Conservation (phyloP, 1,140 invertebrate species). For the Cyphomyrmex costatus region DNA sequence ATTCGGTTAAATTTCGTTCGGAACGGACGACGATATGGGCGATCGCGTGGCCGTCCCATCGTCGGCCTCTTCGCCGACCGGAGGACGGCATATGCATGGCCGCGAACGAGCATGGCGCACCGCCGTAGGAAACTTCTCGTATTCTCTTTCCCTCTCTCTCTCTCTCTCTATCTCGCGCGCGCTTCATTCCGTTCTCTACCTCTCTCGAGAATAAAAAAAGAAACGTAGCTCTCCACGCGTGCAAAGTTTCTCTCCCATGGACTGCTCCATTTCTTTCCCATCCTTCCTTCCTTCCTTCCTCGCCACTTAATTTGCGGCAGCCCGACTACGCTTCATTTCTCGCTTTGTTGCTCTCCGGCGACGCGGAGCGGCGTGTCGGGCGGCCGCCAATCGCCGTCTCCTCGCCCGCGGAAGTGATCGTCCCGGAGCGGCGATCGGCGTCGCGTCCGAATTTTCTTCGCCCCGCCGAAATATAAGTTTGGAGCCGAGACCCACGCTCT, state of each 20-base stretch:
- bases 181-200: background rate
- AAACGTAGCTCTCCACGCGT: slow-evolving; percentile 9
- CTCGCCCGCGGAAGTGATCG: slow-evolving; percentile 39
- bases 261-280: slow-evolving; percentile 35
- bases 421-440: background rate
- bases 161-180: background rate
- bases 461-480: background rate
- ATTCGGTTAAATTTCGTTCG: slow-evolving; percentile 31
- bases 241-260: background rate
- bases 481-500: background rate
- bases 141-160: slow-evolving; percentile 40
- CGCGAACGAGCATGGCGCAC: slow-evolving; percentile 76
- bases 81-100: slow-evolving; percentile 61
- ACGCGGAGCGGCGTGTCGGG: background rate
- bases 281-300: background rate
- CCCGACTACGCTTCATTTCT: slow-evolving; percentile 36
- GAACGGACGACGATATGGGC: slow-evolving; percentile 21
- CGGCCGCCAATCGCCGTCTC: slow-evolving; percentile 19
- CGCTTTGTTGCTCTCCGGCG: slow-evolving; percentile 5
- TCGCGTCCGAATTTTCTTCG: slow-evolving; percentile 26
- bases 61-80: slow-evolving; percentile 50
- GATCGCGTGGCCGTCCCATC: slow-evolving; percentile 66
- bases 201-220: background rate
- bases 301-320: background rate
- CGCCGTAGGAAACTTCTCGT: slow-evolving; percentile 41